These are phyloP conservation scores for Lottia gigantea DNA, from an alignment of 2,888 invertebrate species.

Conservation along the genomic window DNA sequence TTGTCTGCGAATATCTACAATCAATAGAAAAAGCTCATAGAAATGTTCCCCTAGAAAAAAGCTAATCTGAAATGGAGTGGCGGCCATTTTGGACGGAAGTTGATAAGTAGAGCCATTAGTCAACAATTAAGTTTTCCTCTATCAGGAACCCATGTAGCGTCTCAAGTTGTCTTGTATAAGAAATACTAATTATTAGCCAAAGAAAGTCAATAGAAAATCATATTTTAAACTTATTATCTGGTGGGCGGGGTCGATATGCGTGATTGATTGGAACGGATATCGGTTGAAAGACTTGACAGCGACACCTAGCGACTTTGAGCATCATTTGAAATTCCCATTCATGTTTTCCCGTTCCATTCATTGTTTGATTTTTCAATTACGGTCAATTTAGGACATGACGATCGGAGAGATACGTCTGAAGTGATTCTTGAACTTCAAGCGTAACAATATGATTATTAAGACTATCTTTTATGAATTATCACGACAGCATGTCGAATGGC, in stretches of 20 bases:
- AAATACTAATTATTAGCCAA: not conserved
- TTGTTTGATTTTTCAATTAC: slow-evolving; percentile 3
- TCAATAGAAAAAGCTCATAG: slow-evolving; percentile 9
- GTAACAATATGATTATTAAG: slow-evolving; percentile 8
- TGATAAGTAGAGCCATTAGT: slow-evolving; percentile 10
- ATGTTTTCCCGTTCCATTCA: not conserved
- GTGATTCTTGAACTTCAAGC: slow-evolving; percentile 9
- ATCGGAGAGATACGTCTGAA: not conserved
- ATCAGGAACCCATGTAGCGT: slow-evolving; percentile 7
- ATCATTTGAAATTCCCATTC: too few relatives aligned
- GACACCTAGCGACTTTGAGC: slow-evolving; percentile 3
- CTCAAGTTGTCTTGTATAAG: slow-evolving; percentile 5
- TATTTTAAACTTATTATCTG: not conserved
- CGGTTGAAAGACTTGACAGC: not conserved
- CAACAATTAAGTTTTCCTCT: not conserved
- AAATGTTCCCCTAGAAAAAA: slow-evolving; percentile 10
- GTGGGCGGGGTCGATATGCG: not conserved
- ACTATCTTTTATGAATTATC: not conserved
- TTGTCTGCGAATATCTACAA: slow-evolving; percentile 9
- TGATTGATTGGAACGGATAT: slow-evolving; percentile 8
- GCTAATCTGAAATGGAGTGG: slow-evolving; percentile 11
- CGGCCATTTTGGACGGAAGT: slow-evolving; percentile 7
- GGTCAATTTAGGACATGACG: not conserved
- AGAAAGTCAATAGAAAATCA: slow-evolving; percentile 9
- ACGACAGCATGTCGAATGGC: too few relatives aligned